Percentiles rank a stretch among this genome's conserved stretches.
These are phyloP conservation scores for Proteles cristata DNA, from an alignment of 2,113 vertebrate species.

Conservation along the genomic window DNA sequence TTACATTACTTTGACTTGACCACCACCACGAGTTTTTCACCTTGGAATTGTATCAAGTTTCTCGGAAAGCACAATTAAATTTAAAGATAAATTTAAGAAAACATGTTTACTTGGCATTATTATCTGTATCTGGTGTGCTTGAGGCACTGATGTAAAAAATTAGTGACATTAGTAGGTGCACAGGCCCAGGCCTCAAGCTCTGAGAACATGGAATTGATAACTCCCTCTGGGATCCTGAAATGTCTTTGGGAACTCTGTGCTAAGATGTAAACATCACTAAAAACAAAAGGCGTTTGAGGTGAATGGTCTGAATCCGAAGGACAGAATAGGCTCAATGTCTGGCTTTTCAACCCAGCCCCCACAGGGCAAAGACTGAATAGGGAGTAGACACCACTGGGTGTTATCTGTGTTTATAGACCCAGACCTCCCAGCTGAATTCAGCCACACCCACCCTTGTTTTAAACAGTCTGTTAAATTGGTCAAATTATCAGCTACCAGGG, in stretches of 20 bases:
- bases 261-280: background rate
- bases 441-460: background rate
- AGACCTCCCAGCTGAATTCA: background rate
- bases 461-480: background rate
- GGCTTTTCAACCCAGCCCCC: background rate
- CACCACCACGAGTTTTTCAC: background rate
- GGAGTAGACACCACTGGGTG: background rate
- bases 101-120: background rate
- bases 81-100: slow-evolving; percentile 30
- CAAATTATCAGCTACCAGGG: background rate
- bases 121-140: background rate
- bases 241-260: background rate
- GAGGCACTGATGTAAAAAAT: background rate
- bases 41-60: background rate
- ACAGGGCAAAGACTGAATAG: background rate
- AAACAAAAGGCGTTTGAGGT: background rate
- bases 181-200: background rate
- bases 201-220: background rate
- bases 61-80: slow-evolving; percentile 37
- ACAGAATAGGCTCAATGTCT: background rate
- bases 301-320: background rate
- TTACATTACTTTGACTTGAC: background rate
- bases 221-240: background rate
- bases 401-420: background rate
- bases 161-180: background rate